A percentile compares a stretch with the other conserved stretches of the same genome.
These are phyloP conservation scores for Drosophila funebris DNA, from an alignment of 1,140 invertebrate species.

Conservation along the genomic window DNA sequence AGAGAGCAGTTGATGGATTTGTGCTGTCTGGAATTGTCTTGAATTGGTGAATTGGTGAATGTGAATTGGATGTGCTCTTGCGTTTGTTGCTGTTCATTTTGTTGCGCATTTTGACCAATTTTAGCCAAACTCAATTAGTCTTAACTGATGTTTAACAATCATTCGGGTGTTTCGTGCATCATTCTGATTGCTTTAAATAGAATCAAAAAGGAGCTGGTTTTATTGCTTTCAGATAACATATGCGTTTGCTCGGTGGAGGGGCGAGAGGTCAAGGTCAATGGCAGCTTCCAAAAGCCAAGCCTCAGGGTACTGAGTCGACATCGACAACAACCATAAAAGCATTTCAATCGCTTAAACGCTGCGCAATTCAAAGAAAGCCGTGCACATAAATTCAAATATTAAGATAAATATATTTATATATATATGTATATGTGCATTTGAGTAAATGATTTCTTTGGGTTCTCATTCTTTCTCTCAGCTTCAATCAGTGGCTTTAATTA, in stretches of 20 bases:
- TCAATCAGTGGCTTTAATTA: slow-evolving; percentile 64
- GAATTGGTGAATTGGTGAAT: no score
- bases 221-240: slow-evolving; percentile 58
- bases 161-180: neutral
- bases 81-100: slow-evolving; percentile 39
- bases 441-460: slow-evolving; percentile 7
- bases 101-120: slow-evolving; percentile 75
- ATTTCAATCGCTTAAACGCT: slow-evolving; percentile 36
- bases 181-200: slow-evolving; percentile 42
- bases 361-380: slow-evolving; percentile 75
- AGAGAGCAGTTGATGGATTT: slow-evolving; percentile 64
- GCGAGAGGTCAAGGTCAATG: slow-evolving; percentile 68
- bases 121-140: slow-evolving; percentile 74
- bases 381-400: slow-evolving; percentile 57
- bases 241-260: slow-evolving; percentile 3
- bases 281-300: slow-evolving; percentile 34
- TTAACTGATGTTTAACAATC: slow-evolving; percentile 58
- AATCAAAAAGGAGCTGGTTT: slow-evolving; percentile 40
- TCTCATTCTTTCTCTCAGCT: neutral
- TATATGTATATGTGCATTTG: slow-evolving; percentile 19
- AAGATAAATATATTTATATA: slow-evolving; percentile 11
- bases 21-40: slow-evolving; percentile 47
- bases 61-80: slow-evolving; percentile 38
- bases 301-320: slow-evolving; percentile 4
- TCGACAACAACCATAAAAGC: slow-evolving; percentile 24